These are phyloP conservation scores for Halichondria panicea DNA, from an alignment of 37 sponge, comb jelly and placozoan genomes.

Conservation along the genomic window DNA sequence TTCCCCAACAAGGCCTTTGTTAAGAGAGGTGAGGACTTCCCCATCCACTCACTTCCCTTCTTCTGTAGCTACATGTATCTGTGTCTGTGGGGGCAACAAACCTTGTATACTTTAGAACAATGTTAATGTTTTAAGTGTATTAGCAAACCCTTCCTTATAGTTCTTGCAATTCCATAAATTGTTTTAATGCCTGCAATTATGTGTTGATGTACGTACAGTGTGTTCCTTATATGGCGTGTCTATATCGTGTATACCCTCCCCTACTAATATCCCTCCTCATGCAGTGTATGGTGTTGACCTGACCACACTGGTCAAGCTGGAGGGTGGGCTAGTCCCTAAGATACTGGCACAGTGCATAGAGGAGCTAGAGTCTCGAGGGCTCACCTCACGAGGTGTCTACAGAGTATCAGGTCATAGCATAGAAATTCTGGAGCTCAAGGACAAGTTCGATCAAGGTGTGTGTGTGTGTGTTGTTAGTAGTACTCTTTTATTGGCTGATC, in stretches of 20 bases:
- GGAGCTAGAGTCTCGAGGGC: slow-evolving; percentile 54
- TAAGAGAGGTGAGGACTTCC: slow-evolving; percentile 61
- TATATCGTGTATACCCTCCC: too few relatives aligned
- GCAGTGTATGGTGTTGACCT: slow-evolving; percentile 77
- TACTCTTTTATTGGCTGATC: neutral
- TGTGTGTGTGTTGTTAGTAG: neutral
- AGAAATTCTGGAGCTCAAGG: slow-evolving; percentile 58
- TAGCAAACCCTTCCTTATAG: neutral
- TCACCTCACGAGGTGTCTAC: slow-evolving; percentile 50
- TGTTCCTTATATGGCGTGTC: too few relatives aligned
- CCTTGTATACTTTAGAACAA: neutral
- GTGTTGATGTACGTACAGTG: too few relatives aligned
- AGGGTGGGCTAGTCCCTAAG: slow-evolving; percentile 47
- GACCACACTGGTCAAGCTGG: slow-evolving; percentile 48
- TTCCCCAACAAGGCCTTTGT: slow-evolving; percentile 50
- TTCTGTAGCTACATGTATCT: neutral
- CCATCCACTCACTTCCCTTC: neutral
- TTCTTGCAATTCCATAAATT: too few relatives aligned
- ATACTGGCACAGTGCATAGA: slow-evolving; percentile 41
- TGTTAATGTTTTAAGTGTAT: neutral
- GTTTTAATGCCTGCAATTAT: too few relatives aligned
- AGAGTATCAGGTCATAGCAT: slow-evolving; percentile 58
- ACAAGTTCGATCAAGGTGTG: slow-evolving; percentile 64
- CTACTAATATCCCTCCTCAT: too few relatives aligned
- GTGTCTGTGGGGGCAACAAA: neutral